Evolutionary conservation across 92 coral and sea anemone species (phyloP).

Genomic region (Palythoa grandiflora): DNA sequence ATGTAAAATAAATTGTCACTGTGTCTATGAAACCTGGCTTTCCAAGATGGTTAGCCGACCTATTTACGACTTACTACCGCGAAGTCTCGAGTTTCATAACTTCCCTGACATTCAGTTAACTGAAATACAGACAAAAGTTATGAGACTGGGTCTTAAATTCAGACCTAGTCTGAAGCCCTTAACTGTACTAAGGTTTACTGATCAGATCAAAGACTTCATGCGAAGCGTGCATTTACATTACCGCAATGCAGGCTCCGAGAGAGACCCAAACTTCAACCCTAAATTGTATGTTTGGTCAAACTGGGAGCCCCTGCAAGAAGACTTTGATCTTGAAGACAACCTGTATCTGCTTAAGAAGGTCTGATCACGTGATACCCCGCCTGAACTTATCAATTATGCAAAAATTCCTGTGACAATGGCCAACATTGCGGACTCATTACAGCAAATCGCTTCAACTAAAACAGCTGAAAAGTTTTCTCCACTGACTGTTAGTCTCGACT

Average conservation of each 20-base stretch:
- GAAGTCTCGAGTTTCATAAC: slow-evolving; percentile 55
- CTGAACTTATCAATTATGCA: too few species aligned
- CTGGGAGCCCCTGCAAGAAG: too few species aligned
- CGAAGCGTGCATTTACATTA: too few species aligned
- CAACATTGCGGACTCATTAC: too few species aligned
- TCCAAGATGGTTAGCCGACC: slow-evolving; percentile 57
- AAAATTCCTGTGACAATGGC: too few species aligned
- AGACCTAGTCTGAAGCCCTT: neutral
- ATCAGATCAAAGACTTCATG: neutral
- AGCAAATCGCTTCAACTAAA: too few species aligned
- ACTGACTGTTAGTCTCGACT: too few species aligned
- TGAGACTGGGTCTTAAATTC: neutral
- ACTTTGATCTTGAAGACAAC: neutral
- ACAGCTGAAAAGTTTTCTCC: too few species aligned
- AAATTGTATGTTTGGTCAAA: too few species aligned
- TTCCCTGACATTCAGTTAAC: neutral
- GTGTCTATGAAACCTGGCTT: slow-evolving; percentile 37
- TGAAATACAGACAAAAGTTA: neutral
- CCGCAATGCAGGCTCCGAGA: neutral
- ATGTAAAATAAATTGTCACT: neutral
- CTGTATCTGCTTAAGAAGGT: neutral
- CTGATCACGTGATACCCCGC: too few species aligned
- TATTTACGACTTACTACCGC: neutral
- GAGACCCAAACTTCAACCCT: neutral
- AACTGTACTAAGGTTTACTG: neutral